A percentile compares a stretch with the other conserved stretches of the same genome.
phyloP scores from a whole-genome alignment of 2,113 vertebrate genomes.

The Callopanchax toddi region DNA sequence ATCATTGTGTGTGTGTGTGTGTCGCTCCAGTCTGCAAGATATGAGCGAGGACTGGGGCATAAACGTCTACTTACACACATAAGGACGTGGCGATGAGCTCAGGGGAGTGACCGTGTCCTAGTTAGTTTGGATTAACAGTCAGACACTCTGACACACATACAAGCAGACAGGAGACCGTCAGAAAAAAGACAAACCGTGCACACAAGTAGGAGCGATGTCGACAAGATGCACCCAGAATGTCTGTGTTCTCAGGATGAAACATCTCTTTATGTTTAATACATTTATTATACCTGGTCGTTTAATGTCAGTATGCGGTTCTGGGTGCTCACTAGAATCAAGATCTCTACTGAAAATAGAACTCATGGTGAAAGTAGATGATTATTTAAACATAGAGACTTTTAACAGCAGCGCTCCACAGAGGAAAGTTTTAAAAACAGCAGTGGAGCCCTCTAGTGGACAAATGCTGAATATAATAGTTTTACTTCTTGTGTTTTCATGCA shows the following conservation, averaged over 20 bases:
- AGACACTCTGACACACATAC: slow-evolving; percentile 48
- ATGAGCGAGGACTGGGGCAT: slow-evolving; percentile 50
- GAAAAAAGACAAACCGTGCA: slow-evolving; percentile 1
- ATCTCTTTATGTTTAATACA: too few relatives aligned
- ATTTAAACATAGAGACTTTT: too few relatives aligned
- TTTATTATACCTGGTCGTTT: background rate
- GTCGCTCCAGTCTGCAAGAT: slow-evolving; percentile 19
- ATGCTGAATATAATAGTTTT: background rate
- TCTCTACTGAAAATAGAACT: background rate
- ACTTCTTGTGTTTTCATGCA: too few relatives aligned
- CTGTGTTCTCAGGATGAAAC: too few relatives aligned
- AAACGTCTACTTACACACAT: slow-evolving; percentile 9
- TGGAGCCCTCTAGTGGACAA: slow-evolving; percentile 43
- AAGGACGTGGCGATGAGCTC: slow-evolving; percentile 40
- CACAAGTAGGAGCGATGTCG: background rate
- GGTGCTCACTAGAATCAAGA: background rate
- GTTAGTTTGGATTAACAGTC: slow-evolving; percentile 54
- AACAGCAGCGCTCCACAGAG: too few relatives aligned
- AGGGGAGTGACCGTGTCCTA: slow-evolving; percentile 49
- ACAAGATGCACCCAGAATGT: too few relatives aligned
- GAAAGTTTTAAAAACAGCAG: background rate
- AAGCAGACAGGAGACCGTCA: slow-evolving; percentile 13
- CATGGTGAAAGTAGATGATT: background rate
- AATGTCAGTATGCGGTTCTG: background rate
- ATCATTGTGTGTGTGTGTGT: slow-evolving; percentile 30